phyloP scores from a whole-genome alignment of 2,888 invertebrate species.

The Polyploca ridens region DNA sequence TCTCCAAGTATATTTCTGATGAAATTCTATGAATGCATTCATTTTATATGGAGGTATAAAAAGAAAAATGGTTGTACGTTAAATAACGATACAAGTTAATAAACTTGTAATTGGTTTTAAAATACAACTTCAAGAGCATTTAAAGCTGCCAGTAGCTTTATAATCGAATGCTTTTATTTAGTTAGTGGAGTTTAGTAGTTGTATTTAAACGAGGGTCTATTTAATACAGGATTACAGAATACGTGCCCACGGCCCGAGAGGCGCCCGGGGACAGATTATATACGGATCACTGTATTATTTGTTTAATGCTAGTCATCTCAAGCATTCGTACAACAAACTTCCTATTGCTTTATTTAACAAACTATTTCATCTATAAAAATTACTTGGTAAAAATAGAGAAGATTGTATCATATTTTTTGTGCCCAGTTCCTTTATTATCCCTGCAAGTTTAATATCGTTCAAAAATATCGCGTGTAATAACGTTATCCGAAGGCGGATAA shows the following conservation, averaged over 20 bases:
- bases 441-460: neutral
- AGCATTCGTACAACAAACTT: neutral
- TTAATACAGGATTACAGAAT: constrained; percentile 3
- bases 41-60: too few species aligned
- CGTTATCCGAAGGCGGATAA: constrained; percentile 4
- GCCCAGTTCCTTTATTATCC: constrained; percentile 1
- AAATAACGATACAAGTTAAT: too few species aligned
- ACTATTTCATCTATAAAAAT: neutral
- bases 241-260: neutral
- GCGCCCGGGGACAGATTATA: neutral
- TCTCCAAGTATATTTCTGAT: neutral
- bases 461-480: constrained; percentile 8
- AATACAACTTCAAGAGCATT: too few species aligned
- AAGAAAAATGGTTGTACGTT: too few species aligned
- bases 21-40: too few species aligned
- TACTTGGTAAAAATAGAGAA: neutral
- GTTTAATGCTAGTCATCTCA: neutral
- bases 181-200: neutral
- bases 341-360: neutral
- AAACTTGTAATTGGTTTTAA: too few species aligned
- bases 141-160: too few species aligned
- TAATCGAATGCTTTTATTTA: neutral
- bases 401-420: constrained; percentile 5
- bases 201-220: neutral
- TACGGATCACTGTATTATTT: neutral